These are phyloP conservation scores for Monochamus alternatus DNA, from an alignment of 2,888 invertebrate genomes.

Conservation along the genomic window DNA sequence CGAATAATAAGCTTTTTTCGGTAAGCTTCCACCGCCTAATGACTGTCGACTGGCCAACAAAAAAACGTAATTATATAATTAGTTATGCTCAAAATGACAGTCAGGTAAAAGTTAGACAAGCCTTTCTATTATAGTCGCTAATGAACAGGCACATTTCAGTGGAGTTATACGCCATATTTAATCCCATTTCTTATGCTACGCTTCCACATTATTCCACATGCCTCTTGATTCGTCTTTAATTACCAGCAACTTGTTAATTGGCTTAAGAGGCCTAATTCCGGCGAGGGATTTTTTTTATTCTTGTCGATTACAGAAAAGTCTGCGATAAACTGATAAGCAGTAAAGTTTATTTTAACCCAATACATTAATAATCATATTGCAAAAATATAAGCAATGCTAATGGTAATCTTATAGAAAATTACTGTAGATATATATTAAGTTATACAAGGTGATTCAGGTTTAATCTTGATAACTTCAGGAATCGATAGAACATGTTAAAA, in stretches of 20 bases:
- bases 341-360: too few relatives aligned
- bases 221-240: constrained; percentile 34
- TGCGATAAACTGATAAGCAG: too few relatives aligned
- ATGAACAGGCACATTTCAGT: constrained; percentile 59
- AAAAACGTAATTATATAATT: constrained; percentile 70
- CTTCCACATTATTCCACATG: neutral
- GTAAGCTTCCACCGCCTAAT: constrained; percentile 62
- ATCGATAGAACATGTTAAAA: too few relatives aligned
- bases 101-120: constrained; percentile 66
- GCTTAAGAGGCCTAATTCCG: neutral
- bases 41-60: constrained; percentile 63
- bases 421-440: too few relatives aligned
- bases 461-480: too few relatives aligned
- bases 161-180: constrained; percentile 31
- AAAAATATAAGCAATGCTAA: too few relatives aligned
- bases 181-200: constrained; percentile 22
- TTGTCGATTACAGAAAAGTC: too few relatives aligned
- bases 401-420: too few relatives aligned
- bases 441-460: too few relatives aligned
- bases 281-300: too few relatives aligned
- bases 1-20: constrained; percentile 63
- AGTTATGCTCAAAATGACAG: constrained; percentile 71
- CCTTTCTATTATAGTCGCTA: constrained; percentile 62
- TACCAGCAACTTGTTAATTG: constrained; percentile 17
- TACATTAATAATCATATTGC: too few relatives aligned